phyloP scores from a whole-genome alignment of 2,888 invertebrate species.

The Latrodectus hesperus region DNA sequence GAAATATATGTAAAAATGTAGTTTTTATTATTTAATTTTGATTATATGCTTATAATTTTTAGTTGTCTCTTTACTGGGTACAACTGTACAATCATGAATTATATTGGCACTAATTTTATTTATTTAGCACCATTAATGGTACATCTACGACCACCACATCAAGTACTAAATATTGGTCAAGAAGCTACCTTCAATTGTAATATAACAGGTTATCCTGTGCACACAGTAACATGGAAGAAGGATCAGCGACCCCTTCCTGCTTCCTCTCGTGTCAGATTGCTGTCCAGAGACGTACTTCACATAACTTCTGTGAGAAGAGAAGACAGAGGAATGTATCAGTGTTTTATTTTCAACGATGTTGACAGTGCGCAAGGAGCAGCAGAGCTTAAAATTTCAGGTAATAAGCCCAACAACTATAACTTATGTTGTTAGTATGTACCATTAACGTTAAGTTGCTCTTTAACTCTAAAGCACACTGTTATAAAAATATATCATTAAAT shows the following conservation, averaged over 20 bases:
- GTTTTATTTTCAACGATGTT: constrained; percentile 87
- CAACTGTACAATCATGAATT: background rate
- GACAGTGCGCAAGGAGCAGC: constrained; percentile 89
- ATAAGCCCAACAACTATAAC: background rate
- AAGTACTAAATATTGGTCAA: constrained; percentile 88
- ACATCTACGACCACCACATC: constrained; percentile 79
- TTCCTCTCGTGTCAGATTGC: constrained; percentile 27
- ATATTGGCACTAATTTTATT: background rate
- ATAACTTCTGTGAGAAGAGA: constrained; percentile 83
- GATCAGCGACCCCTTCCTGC: constrained; percentile 82
- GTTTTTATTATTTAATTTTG: too few relatives aligned
- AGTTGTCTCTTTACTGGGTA: background rate
- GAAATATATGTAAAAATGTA: too few relatives aligned
- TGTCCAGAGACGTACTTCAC: constrained; percentile 73
- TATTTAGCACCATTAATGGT: constrained; percentile 84
- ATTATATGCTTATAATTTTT: background rate
- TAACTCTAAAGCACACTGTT: too few relatives aligned
- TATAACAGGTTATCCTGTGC: constrained; percentile 88
- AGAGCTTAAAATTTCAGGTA: constrained; percentile 84
- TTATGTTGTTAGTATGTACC: too few relatives aligned
- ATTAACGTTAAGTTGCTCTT: too few relatives aligned
- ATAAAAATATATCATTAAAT: too few relatives aligned
- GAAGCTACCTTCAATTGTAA: constrained; percentile 91
- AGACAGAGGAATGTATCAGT: constrained; percentile 94
- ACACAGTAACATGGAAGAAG: constrained; percentile 86